Conservation (phyloP, 1,140 invertebrate genomes). For the Chironomus striatipennis region DNA sequence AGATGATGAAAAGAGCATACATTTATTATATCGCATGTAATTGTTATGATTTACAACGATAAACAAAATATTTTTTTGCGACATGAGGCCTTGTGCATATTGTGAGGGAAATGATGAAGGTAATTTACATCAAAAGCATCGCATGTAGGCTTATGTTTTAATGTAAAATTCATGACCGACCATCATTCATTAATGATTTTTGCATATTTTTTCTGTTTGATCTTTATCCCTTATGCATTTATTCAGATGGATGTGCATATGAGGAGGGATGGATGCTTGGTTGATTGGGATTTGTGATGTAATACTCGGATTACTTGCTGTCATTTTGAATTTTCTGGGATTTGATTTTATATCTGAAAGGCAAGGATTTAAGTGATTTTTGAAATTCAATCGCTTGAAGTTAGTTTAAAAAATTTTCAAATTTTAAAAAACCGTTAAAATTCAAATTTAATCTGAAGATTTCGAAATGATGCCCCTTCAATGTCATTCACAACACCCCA, state of each 20-base stretch:
- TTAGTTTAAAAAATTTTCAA: too few relatives aligned
- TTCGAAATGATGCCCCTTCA: too few relatives aligned
- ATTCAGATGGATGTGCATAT: background rate
- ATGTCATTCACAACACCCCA: too few relatives aligned
- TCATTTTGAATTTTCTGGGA: too few relatives aligned
- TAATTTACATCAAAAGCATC: conserved; percentile 9
- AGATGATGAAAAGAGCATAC: conserved; percentile 12
- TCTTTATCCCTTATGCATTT: background rate
- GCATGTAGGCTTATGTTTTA: background rate
- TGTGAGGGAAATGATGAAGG: background rate
- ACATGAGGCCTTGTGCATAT: background rate
- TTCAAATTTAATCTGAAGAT: too few relatives aligned
- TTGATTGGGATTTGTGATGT: too few relatives aligned
- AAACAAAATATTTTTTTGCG: background rate
- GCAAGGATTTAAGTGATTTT: too few relatives aligned
- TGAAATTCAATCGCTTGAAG: too few relatives aligned
- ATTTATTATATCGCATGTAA: background rate
- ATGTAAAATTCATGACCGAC: background rate
- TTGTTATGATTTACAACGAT: conserved; percentile 9
- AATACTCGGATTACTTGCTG: too few relatives aligned
- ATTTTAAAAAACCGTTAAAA: too few relatives aligned
- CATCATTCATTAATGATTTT: background rate
- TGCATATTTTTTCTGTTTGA: background rate
- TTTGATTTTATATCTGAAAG: too few relatives aligned
- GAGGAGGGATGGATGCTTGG: background rate